Conservation (phyloP, 1,140 invertebrate species). For the Pseudomyrmex gracilis region DNA sequence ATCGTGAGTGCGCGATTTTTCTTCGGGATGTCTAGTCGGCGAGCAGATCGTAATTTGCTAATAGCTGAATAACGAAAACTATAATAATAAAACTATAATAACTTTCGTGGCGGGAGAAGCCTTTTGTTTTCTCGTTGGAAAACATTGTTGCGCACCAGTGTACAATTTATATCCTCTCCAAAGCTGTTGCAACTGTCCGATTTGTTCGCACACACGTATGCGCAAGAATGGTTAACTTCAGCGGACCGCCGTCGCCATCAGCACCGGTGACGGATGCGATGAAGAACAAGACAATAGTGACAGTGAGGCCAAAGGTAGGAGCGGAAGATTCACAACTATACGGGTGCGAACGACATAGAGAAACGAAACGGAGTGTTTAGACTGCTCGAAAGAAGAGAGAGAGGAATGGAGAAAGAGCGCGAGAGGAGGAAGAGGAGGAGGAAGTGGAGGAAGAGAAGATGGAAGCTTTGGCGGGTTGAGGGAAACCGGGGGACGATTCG, state of each 20-base stretch:
- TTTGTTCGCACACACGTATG: too few species aligned
- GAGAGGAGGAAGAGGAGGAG: background rate
- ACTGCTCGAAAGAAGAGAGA: slow-evolving; percentile 39
- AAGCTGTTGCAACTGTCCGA: background rate
- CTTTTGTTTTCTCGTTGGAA: too few species aligned
- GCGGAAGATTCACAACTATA: slow-evolving; percentile 8
- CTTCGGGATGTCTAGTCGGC: too few species aligned
- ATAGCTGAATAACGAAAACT: too few species aligned
- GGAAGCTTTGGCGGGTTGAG: slow-evolving; percentile 35
- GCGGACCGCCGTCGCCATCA: slow-evolving; percentile 59
- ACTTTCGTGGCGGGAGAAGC: too few species aligned
- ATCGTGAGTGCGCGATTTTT: too few species aligned
- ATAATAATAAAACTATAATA: too few species aligned
- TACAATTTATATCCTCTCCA: background rate
- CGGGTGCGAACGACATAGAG: slow-evolving; percentile 33
- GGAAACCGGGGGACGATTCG: background rate
- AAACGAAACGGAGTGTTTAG: slow-evolving; percentile 12
- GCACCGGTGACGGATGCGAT: slow-evolving; percentile 15
- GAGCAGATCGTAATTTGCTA: too few species aligned
- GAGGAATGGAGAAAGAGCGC: slow-evolving; percentile 45
- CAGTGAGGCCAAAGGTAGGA: slow-evolving; percentile 27
- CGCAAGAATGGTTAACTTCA: slow-evolving; percentile 64
- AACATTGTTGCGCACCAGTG: too few species aligned
- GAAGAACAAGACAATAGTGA: background rate
- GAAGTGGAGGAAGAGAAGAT: slow-evolving; percentile 9